Conservation (phyloP, 2,113 vertebrate species). For the Castor canadensis region DNA sequence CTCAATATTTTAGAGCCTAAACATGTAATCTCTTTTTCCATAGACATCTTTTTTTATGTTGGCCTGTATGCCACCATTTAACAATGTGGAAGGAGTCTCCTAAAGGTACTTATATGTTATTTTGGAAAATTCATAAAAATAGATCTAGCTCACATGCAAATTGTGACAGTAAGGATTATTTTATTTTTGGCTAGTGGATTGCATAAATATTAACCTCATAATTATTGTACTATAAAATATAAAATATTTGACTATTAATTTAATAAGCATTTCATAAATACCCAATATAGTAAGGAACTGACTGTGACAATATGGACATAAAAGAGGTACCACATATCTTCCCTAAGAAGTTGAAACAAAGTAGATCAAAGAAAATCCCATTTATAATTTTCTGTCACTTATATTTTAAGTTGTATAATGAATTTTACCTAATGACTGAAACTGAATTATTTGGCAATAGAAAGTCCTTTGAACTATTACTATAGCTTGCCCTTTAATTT, state of each 20-base stretch:
- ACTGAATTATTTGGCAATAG: not conserved
- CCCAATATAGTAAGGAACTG: accelerated
- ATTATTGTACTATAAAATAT: constrained; percentile 1
- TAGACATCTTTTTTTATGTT: not conserved
- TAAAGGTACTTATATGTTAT: not conserved
- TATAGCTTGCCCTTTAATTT: not conserved
- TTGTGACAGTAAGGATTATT: not conserved
- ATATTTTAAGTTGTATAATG: not conserved
- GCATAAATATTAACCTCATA: constrained; percentile 10
- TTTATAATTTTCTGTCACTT: not conserved
- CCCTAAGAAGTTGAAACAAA: not conserved
- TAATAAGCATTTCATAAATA: not conserved
- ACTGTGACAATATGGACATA: not conserved
- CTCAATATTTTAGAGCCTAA: constrained; percentile 1
- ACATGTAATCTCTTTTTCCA: not conserved
- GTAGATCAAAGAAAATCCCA: not conserved
- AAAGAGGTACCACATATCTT: not conserved
- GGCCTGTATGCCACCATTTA: not conserved
- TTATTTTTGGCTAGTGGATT: not conserved
- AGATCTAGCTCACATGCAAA: not conserved
- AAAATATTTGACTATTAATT: not conserved
- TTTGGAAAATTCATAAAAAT: not conserved
- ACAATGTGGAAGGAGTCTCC: not conserved
- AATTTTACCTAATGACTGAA: not conserved
- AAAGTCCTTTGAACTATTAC: not conserved